Evolutionary conservation across 2,797 vertebrate species (phyloP).

Genomic region (Sarcoramphus papa): DNA sequence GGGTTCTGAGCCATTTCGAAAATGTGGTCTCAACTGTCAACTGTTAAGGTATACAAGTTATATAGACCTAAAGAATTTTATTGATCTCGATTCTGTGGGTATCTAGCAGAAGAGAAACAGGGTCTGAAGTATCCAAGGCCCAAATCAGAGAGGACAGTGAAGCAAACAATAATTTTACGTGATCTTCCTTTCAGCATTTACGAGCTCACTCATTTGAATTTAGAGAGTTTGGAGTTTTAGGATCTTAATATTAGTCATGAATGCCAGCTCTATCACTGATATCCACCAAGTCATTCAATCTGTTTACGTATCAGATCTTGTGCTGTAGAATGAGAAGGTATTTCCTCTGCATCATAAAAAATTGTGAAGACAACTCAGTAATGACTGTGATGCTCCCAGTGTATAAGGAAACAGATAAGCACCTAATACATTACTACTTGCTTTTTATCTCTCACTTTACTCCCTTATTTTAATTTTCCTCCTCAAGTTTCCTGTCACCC

Average conservation of each 20-base stretch:
- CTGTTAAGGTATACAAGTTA: not conserved
- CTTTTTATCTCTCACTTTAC: not conserved
- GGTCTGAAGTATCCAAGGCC: not conserved
- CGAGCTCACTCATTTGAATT: not conserved
- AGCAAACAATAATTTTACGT: not conserved
- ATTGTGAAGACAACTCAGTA: not conserved
- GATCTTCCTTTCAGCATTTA: not conserved
- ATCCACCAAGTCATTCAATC: not conserved
- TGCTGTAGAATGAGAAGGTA: not conserved
- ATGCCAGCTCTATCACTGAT: not conserved
- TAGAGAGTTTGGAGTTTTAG: not conserved
- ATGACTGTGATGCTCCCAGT: not conserved
- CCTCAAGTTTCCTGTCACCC: not conserved
- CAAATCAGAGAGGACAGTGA: not conserved
- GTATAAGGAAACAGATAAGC: not conserved
- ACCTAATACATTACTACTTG: not conserved
- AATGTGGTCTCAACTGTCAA: not conserved
- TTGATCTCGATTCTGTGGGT: not conserved
- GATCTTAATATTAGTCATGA: not conserved
- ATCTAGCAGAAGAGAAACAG: not conserved
- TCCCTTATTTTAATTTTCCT: not conserved
- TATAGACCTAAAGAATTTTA: not conserved
- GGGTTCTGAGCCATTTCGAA: not conserved
- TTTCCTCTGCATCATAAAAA: not conserved
- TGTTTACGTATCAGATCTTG: not conserved